Percentiles rank a stretch among this genome's conserved stretches.
Conservation (phyloP, 2,888 invertebrate genomes). For the Pollenia griseotomentosa region DNA sequence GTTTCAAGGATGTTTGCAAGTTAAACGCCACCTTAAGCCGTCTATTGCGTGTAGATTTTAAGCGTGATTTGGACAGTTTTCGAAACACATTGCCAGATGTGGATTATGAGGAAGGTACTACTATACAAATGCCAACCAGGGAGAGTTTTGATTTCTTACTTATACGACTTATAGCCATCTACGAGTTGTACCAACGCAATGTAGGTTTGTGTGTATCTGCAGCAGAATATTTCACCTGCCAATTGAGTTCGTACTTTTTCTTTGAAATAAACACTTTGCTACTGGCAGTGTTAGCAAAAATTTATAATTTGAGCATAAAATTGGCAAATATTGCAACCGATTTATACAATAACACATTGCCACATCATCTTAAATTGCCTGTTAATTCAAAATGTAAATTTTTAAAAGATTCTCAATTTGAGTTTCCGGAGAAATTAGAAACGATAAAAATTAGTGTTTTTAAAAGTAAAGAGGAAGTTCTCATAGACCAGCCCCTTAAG, state of each 20-base stretch:
- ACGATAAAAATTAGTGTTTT: background rate
- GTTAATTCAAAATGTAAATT: constrained; percentile 74
- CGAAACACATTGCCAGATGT: constrained; percentile 79
- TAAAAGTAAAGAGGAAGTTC: background rate
- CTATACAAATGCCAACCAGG: constrained; percentile 78
- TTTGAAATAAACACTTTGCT: constrained; percentile 80
- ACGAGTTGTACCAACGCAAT: constrained; percentile 79
- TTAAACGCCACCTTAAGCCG: constrained; percentile 81
- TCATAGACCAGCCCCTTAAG: background rate
- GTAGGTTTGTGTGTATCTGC: constrained; percentile 78
- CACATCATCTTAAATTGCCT: constrained; percentile 78
- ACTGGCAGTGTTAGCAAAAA: constrained; percentile 79
- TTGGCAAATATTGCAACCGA: constrained; percentile 76
- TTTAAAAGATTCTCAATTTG: constrained; percentile 66
- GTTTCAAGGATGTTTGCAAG: constrained; percentile 81
- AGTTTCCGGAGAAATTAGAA: constrained; percentile 76
- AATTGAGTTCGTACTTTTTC: constrained; percentile 80
- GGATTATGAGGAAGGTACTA: constrained; percentile 71
- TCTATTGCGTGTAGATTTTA: constrained; percentile 79
- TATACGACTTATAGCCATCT: constrained; percentile 77
- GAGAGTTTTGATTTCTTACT: constrained; percentile 80
- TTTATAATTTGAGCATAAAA: constrained; percentile 76
- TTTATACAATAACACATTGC: constrained; percentile 77
- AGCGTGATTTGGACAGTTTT: constrained; percentile 78
- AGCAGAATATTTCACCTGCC: constrained; percentile 78